Evolutionary conservation across 2,888 invertebrate species (phyloP), one percentile per base, ranked within the genome.

Genomic region (Anoplius nigerrimus): DNA sequence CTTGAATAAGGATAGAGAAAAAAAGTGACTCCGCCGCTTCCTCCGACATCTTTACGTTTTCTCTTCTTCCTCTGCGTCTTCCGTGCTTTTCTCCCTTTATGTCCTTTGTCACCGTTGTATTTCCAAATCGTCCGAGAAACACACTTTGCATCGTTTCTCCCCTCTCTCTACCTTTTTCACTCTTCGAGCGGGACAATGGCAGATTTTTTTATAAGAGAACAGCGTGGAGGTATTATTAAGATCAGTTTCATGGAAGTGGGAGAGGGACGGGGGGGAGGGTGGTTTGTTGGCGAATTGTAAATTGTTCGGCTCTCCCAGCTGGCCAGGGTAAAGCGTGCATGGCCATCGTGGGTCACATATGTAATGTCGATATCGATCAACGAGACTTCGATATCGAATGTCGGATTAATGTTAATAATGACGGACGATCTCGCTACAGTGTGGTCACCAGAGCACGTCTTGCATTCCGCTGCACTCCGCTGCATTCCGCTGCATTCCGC

Each of bases 351-450:
- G 48, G 11, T 15, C 48, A 13, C 48, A 48, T 18, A 48, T 34
- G 48, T 48, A 34, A 58, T 8, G 45, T 42, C 63, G 46, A 42
- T 68, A 72, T 63, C 72, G 72, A 72, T 72, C 64, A 69, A 69
- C 66, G 61, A 58, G 62, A 62, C 24, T 18, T 22, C 60, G 60
- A 62, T 65, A 68, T 72, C 68, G 72, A 61, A 66, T 64, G 65
- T 58, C 66, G 73, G 73, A 69, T 74, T 74, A 74, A 72, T 63
- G 73, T 74, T 74, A 72, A 74, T 74, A 74, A 74, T 66, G 69
- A 60, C 54, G 71, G 43, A 48, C 48, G 48, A 18, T 6, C 48
- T 48, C 56, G 22, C 48, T 6, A 1, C 11, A 34, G 11, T 34
- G 34, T 34, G 34, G 11, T 13, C 34, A 34, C 34, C 34, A 34